Evolutionary conservation across 2,113 vertebrate genomes (phyloP).

Genomic region (Cromileptes altivelis): DNA sequence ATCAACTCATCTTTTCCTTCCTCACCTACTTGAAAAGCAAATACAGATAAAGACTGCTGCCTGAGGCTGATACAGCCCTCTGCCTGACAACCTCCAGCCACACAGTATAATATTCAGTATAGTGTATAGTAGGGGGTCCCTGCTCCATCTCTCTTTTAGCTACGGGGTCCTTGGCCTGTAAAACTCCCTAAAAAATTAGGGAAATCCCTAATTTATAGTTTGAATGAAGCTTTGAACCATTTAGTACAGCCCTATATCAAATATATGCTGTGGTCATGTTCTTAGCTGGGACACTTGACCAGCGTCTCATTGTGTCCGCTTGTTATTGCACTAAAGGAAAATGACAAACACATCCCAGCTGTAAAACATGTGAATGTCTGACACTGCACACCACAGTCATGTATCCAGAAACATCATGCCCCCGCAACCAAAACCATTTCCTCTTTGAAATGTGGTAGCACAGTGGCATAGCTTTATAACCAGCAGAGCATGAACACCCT

Average conservation of each 20-base stretch:
- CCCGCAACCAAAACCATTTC: conserved; percentile 40
- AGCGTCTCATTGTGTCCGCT: conserved; percentile 22
- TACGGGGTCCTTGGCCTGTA: too few relatives aligned
- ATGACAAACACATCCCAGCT: conserved; percentile 23
- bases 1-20: too few relatives aligned
- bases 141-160: too few relatives aligned
- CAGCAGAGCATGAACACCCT: conserved; percentile 13
- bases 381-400: conserved; percentile 16
- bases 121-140: too few relatives aligned
- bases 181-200: too few relatives aligned
- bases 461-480: conserved; percentile 19
- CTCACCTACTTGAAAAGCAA: too few relatives aligned
- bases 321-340: conserved; percentile 29
- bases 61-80: too few relatives aligned
- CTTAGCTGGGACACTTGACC: not conserved
- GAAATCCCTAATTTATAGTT: too few relatives aligned
- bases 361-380: conserved; percentile 19
- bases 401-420: conserved; percentile 7
- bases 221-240: too few relatives aligned
- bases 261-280: not conserved
- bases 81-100: too few relatives aligned
- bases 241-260: not conserved
- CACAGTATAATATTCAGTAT: too few relatives aligned
- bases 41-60: too few relatives aligned
- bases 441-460: conserved; percentile 13